Percentiles rank a stretch among this genome's conserved stretches.
Conservation (phyloP, 2,797 vertebrate genomes). For the Agapornis canus region DNA sequence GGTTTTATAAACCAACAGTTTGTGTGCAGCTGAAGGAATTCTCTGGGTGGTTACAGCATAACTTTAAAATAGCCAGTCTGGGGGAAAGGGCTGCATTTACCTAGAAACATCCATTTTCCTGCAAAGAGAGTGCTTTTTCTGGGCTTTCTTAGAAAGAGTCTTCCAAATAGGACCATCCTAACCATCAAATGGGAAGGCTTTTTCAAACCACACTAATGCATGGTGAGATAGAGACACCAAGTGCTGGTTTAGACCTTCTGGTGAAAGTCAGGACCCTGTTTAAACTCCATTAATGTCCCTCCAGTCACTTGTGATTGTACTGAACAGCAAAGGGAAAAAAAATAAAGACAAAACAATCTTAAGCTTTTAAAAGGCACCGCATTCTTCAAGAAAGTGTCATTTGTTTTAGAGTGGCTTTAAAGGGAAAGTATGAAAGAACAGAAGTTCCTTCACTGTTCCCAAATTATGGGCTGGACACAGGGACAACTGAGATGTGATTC, state of each 20-base stretch:
- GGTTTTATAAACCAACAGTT: not conserved
- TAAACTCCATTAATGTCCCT: constrained; percentile 18
- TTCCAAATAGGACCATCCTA: not conserved
- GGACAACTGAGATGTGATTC: not conserved
- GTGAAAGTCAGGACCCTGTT: not conserved
- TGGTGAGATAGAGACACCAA: not conserved
- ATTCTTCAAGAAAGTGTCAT: not conserved
- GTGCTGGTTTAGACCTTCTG: not conserved
- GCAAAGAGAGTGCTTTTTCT: not conserved
- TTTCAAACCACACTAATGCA: not conserved
- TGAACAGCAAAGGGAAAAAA: not conserved
- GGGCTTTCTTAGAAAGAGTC: not conserved
- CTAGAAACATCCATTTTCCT: not conserved
- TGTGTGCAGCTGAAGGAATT: not conserved
- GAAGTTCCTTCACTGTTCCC: not conserved
- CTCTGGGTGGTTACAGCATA: not conserved
- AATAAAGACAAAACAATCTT: not conserved
- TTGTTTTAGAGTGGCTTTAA: constrained; percentile 6
- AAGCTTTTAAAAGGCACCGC: not conserved
- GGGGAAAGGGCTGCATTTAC: not conserved
- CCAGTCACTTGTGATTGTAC: not conserved
- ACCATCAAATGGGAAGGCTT: not conserved
- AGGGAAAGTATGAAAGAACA: not conserved
- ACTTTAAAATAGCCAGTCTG: not conserved
- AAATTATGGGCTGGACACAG: not conserved